Conservation (phyloP, 2,113 vertebrate genomes). For the Isichthys henryi region DNA sequence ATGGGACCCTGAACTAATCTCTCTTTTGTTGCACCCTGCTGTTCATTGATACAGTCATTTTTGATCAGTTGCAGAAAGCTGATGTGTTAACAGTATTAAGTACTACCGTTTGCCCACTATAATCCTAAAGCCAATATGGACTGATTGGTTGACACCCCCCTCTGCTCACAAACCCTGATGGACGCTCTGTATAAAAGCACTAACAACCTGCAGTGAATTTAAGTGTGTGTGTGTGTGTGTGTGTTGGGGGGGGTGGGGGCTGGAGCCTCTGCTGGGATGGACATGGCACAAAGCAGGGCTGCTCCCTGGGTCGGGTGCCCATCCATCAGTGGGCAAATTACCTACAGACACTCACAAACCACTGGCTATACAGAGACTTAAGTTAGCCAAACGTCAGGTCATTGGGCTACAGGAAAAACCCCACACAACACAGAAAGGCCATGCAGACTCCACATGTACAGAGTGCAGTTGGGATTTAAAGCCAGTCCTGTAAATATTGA, state of each 20-base stretch:
- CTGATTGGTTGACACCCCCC: not conserved
- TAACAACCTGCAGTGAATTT: not conserved
- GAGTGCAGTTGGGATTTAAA: not conserved
- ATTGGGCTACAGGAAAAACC: not conserved
- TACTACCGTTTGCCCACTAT: not conserved
- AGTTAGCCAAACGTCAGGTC: not conserved
- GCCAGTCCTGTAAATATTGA: not conserved
- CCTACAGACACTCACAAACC: not conserved
- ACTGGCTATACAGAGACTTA: not conserved
- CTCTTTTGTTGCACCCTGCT: not conserved
- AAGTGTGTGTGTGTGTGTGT: not conserved
- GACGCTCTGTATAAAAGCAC: not conserved
- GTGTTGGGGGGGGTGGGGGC: not conserved
- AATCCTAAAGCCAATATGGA: not conserved
- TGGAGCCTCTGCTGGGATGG: not conserved
- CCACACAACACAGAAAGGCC: not conserved
- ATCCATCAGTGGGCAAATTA: not conserved
- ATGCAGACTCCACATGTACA: not conserved
- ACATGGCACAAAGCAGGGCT: not conserved
- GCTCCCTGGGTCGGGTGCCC: not conserved
- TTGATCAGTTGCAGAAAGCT: not conserved
- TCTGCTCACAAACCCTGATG: not conserved
- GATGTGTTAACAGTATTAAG: not conserved
- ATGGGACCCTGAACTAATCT: not conserved
- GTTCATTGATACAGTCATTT: not conserved